Evolutionary conservation across 2,888 invertebrate species (phyloP).

Genomic region (Cataglyphis cursor): DNA sequence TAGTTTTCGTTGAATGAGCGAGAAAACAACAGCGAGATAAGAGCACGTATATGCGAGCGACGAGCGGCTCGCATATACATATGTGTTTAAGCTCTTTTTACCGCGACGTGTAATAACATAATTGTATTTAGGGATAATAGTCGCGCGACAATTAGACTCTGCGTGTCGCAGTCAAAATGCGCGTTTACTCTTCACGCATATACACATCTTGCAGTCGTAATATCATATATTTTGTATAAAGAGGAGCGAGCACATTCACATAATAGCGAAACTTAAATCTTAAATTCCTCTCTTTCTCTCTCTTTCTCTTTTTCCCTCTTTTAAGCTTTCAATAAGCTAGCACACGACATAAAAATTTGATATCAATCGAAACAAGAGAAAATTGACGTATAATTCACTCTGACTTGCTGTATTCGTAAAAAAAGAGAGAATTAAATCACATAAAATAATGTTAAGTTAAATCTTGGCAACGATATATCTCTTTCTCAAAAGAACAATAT

Average conservation of each 20-base stretch:
- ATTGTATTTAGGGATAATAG: constrained; percentile 38
- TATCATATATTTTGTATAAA: not conserved
- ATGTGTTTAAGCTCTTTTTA: constrained; percentile 40
- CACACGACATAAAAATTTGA: not conserved
- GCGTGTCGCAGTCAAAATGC: constrained; percentile 23
- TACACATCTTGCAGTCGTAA: not conserved
- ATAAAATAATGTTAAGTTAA: not conserved
- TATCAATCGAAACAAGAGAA: not conserved
- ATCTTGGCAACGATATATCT: not conserved
- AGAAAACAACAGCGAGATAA: constrained; percentile 40
- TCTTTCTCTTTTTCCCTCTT: not conserved
- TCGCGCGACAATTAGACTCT: constrained; percentile 10
- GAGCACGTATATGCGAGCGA: not conserved
- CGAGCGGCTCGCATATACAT: constrained; percentile 15
- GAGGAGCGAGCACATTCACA: not conserved
- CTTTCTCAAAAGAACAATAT: not conserved
- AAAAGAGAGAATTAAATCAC: constrained; percentile 1
- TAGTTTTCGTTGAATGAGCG: constrained; percentile 42
- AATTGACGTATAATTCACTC: not conserved
- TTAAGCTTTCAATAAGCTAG: not conserved
- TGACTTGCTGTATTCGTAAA: not conserved
- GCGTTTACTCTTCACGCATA: not conserved
- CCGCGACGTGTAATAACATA: constrained; percentile 21
- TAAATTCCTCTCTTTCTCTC: not conserved
- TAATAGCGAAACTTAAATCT: not conserved